Conservation (phyloP, 2,113 vertebrate genomes). For the Hypomesus transpacificus region DNA sequence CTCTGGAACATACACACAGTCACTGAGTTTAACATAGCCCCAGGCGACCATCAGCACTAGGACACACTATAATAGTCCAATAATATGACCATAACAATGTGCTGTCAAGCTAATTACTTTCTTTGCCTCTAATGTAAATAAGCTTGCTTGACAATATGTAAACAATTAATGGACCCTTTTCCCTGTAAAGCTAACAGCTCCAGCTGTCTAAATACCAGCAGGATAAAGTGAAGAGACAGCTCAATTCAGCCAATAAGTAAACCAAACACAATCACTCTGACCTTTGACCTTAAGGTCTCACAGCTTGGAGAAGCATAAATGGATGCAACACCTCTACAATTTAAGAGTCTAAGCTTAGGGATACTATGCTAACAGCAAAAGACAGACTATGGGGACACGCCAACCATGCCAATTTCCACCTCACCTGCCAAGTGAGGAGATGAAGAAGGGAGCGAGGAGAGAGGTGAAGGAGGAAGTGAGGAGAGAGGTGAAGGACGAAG, state of each 20-base stretch:
- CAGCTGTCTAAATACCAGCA: constrained; percentile 35
- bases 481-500: neutral
- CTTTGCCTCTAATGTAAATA: constrained; percentile 28
- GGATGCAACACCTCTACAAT: neutral
- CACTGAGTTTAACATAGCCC: neutral
- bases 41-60: no score
- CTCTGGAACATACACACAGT: no score
- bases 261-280: constrained; percentile 31
- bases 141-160: constrained; percentile 22
- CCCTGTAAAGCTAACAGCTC: constrained; percentile 20
- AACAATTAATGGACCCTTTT: constrained; percentile 39
- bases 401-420: neutral
- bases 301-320: constrained; percentile 1
- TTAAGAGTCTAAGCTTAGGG: neutral
- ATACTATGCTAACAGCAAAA: constrained; percentile 13
- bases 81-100: constrained; percentile 19
- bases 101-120: constrained; percentile 33
- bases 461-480: neutral
- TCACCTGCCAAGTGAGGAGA: neutral
- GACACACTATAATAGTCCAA: neutral
- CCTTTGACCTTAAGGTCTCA: constrained; percentile 22
- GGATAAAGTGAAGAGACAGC: constrained; percentile 4
- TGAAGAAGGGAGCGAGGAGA: neutral
- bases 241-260: constrained; percentile 24
- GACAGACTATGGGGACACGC: neutral